Evolutionary conservation across 2,113 vertebrate genomes (phyloP).

Genomic region (Ivindomyrus marchei): DNA sequence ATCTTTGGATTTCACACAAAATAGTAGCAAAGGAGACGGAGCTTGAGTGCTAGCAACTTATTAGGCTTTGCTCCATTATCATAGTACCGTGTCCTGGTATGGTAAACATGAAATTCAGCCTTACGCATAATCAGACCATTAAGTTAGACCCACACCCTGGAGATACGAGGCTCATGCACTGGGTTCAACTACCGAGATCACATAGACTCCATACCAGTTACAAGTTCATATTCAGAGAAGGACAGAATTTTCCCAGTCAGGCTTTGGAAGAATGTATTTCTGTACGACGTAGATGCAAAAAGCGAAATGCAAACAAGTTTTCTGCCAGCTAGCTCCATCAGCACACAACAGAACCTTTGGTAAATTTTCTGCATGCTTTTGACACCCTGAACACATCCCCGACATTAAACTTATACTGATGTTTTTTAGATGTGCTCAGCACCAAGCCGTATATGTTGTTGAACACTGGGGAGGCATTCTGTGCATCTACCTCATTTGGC

Average conservation of each 20-base stretch:
- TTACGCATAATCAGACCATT: background rate
- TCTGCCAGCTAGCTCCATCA: background rate
- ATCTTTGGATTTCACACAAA: background rate
- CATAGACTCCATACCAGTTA: background rate
- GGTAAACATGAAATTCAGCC: background rate
- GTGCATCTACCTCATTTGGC: too few relatives aligned
- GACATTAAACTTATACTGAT: too few relatives aligned
- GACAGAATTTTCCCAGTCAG: background rate
- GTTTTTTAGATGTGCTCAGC: too few relatives aligned
- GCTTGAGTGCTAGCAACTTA: background rate
- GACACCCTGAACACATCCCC: too few relatives aligned
- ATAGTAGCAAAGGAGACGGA: background rate
- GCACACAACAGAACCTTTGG: background rate
- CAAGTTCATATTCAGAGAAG: background rate
- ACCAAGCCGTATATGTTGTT: too few relatives aligned
- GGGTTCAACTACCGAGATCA: background rate
- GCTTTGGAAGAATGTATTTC: background rate
- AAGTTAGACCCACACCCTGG: background rate
- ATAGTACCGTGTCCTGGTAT: background rate
- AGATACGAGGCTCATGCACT: background rate
- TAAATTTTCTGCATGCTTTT: too few relatives aligned
- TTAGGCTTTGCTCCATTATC: background rate
- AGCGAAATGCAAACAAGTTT: background rate
- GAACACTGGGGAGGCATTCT: too few relatives aligned
- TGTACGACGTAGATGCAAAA: background rate